Percentiles rank a stretch among this genome's conserved stretches.
Evolutionary conservation across 2,888 invertebrate species (phyloP).

Genomic region (Oxytorus armatus): DNA sequence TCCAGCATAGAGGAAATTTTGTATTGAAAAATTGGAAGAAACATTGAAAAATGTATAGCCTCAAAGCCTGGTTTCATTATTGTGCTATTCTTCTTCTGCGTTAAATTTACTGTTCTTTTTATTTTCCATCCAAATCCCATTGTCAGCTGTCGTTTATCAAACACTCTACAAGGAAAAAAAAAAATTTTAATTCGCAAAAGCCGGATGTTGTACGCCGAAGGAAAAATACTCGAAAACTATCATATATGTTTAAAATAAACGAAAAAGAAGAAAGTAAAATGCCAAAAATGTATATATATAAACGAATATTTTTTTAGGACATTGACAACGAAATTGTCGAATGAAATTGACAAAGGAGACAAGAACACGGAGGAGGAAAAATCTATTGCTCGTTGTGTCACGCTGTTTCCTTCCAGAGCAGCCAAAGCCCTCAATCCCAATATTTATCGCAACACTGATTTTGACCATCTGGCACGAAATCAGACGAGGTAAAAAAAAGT

Average conservation of each 20-base stretch:
- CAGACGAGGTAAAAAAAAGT: constrained; percentile 88
- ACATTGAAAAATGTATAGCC: too few relatives aligned
- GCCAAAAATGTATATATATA: constrained; percentile 25
- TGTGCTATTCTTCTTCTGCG: background rate
- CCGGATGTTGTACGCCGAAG: constrained; percentile 5
- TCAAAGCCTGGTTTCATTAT: too few relatives aligned
- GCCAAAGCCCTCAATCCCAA: constrained; percentile 96
- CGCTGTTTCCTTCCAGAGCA: constrained; percentile 96
- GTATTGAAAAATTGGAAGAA: too few relatives aligned
- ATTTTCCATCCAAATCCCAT: background rate
- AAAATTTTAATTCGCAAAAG: constrained; percentile 78
- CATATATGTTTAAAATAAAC: background rate
- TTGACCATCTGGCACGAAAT: constrained; percentile 96
- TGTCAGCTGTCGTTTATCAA: constrained; percentile 93
- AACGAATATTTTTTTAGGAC: constrained; percentile 70
- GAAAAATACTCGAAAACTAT: background rate
- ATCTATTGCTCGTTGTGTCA: constrained; percentile 84
- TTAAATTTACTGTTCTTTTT: background rate
- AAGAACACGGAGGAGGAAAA: constrained; percentile 76
- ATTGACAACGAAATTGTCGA: constrained; percentile 76
- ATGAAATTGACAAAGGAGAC: constrained; percentile 74
- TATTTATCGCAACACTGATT: constrained; percentile 96
- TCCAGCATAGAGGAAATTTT: too few relatives aligned
- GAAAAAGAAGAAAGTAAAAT: background rate
- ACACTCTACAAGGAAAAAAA: constrained; percentile 93